A percentile compares a stretch with the other conserved stretches of the same genome.
phyloP scores from a whole-genome alignment of 2,113 vertebrate species.

The Platysteira castanea region DNA sequence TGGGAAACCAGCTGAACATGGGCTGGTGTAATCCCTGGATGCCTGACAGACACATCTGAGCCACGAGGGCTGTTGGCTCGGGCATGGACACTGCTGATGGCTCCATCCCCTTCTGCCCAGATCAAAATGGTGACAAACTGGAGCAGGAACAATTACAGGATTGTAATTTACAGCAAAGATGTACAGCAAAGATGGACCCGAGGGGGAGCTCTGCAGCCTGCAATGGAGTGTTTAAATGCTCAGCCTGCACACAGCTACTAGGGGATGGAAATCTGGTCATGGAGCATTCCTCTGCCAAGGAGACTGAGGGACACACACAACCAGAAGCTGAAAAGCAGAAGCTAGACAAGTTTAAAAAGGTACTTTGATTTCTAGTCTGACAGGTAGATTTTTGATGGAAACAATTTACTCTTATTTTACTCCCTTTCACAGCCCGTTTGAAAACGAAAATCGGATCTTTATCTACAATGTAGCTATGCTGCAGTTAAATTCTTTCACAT shows the following conservation, averaged over 20 bases:
- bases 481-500: not conserved
- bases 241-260: not conserved
- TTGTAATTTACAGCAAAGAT: not conserved
- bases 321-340: conserved; percentile 20
- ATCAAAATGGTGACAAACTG: not conserved
- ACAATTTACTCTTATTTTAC: not conserved
- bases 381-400: not conserved
- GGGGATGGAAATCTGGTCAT: not conserved
- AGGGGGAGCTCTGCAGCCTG: conserved; percentile 34
- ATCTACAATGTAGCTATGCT: not conserved
- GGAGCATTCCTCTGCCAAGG: not conserved
- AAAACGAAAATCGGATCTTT: not conserved
- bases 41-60: not conserved
- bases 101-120: not conserved
- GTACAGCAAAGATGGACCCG: not conserved
- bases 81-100: not conserved
- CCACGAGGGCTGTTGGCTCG: not conserved
- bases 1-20: not conserved
- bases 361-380: not conserved
- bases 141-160: not conserved
- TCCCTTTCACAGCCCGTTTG: not conserved
- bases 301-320: not conserved
- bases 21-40: not conserved
- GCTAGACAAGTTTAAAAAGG: not conserved
- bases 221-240: not conserved